Conservation (phyloP, 2,888 invertebrate genomes). For the Synergus gifuensis region DNA sequence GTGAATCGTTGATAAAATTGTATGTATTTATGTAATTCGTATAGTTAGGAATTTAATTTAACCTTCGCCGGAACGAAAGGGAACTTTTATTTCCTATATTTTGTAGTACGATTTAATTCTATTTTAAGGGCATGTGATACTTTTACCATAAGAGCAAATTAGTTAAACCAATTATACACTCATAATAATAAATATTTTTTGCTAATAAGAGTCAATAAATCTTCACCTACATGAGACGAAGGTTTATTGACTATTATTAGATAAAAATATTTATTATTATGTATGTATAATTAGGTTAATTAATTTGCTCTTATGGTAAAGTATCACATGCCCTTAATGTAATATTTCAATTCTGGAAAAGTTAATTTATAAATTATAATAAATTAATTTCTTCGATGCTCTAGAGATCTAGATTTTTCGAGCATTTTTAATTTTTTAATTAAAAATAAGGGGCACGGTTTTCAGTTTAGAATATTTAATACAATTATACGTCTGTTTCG, state of each 20-base stretch:
- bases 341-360: background rate
- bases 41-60: slow-evolving; percentile 26
- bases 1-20: background rate
- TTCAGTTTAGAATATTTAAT: background rate
- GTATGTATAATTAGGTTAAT: no score
- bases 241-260: no score
- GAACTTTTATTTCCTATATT: slow-evolving; percentile 11
- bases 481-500: background rate
- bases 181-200: background rate
- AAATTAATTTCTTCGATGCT: slow-evolving; percentile 5
- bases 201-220: no score
- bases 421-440: background rate
- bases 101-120: background rate
- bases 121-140: background rate
- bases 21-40: slow-evolving; percentile 4
- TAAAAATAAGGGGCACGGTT: background rate
- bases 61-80: slow-evolving; percentile 27
- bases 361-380: background rate
- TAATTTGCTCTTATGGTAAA: no score
- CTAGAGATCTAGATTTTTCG: background rate
- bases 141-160: no score
- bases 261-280: no score
- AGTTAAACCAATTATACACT: no score
- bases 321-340: no score
- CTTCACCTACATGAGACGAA: no score